A percentile compares a stretch with the other conserved stretches of the same genome.
These are phyloP conservation scores for Holotrichia oblita DNA, from an alignment of 1,140 invertebrate genomes.

Conservation along the genomic window DNA sequence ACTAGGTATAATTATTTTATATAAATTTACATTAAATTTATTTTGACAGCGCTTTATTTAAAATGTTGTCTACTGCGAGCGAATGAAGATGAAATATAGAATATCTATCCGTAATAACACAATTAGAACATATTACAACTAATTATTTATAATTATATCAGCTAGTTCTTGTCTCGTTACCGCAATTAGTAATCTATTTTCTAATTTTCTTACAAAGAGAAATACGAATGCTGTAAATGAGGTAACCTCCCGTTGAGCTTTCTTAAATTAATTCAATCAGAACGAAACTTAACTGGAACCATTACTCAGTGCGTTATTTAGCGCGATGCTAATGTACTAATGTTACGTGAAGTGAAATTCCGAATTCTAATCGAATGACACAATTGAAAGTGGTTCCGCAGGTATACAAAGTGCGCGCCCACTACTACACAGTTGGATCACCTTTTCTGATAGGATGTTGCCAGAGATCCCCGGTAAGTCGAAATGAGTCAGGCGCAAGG, in stretches of 20 bases:
- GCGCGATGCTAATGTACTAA: background rate
- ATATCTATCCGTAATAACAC: too few species aligned
- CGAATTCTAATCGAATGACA: constrained; percentile 28
- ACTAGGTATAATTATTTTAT: too few species aligned
- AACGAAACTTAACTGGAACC: background rate
- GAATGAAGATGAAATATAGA: too few species aligned
- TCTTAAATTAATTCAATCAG: background rate
- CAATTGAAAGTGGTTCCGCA: constrained; percentile 36
- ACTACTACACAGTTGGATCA: constrained; percentile 2
- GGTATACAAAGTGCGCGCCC: constrained; percentile 29
- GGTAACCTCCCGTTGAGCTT: background rate
- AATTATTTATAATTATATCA: too few species aligned
- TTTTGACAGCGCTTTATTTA: too few species aligned
- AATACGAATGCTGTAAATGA: too few species aligned
- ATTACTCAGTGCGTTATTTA: background rate
- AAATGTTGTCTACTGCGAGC: too few species aligned
- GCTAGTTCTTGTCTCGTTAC: too few species aligned
- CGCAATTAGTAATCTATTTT: too few species aligned
- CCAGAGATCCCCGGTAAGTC: constrained; percentile 23
- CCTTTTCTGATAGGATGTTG: constrained; percentile 30
- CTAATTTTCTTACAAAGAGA: too few species aligned
- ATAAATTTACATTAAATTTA: too few species aligned
- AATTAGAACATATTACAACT: too few species aligned
- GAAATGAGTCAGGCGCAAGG: constrained; percentile 41
- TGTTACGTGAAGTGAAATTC: constrained; percentile 29